These are phyloP conservation scores for Branchipolynoe longqiensis DNA, from an alignment of 2,888 invertebrate species.

Conservation along the genomic window DNA sequence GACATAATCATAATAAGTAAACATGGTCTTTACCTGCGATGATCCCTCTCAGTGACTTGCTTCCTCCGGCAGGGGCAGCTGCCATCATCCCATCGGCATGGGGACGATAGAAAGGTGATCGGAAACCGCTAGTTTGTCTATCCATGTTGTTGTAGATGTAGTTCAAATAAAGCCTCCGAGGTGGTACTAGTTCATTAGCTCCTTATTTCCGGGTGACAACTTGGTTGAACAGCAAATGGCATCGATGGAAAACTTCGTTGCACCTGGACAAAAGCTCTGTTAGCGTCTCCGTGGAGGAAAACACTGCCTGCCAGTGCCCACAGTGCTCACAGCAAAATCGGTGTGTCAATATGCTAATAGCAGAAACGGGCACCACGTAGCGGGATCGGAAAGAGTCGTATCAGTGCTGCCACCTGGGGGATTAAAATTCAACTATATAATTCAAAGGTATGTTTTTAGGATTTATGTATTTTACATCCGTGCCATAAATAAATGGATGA, in stretches of 20 bases:
- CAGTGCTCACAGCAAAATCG: neutral
- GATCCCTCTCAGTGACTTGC: conserved; percentile 61
- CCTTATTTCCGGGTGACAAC: neutral
- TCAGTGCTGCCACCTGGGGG: conserved; percentile 9
- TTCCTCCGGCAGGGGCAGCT: conserved; percentile 61
- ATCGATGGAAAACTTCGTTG: neutral
- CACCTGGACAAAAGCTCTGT: neutral
- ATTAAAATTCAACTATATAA: neutral
- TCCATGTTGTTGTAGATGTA: conserved; percentile 67
- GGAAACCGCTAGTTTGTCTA: conserved; percentile 64
- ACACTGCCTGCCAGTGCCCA: too few species aligned
- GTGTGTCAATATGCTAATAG: neutral
- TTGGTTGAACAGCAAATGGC: neutral
- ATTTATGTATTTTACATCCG: too few species aligned
- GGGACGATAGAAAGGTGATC: conserved; percentile 70
- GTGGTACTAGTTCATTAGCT: neutral
- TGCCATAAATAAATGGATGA: too few species aligned
- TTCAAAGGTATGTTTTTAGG: too few species aligned
- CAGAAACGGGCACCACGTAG: neutral
- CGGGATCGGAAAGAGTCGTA: neutral
- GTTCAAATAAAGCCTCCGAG: neutral
- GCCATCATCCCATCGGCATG: conserved; percentile 67
- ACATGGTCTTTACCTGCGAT: conserved; percentile 59
- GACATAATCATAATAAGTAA: neutral
- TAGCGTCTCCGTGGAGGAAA: neutral